A percentile compares a stretch with the other conserved stretches of the same genome.
These are phyloP conservation scores for Tragelaphus strepsiceros DNA, from an alignment of 2,113 vertebrate genomes.

Conservation along the genomic window DNA sequence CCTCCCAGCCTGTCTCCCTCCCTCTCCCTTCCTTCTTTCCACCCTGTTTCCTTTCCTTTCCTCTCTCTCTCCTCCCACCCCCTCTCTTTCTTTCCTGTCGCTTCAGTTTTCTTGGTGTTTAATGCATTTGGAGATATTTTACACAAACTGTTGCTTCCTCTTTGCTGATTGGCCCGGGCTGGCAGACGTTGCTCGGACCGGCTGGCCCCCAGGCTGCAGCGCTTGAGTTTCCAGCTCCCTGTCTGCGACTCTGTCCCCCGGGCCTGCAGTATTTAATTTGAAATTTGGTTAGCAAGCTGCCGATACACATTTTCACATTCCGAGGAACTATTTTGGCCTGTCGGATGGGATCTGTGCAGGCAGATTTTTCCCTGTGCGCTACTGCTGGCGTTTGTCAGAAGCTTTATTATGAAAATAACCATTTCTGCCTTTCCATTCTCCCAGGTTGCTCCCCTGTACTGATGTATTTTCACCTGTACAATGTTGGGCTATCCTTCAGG, in stretches of 20 bases:
- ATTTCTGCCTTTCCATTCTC: not conserved
- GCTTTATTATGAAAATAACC: not conserved
- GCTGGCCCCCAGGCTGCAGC: not conserved
- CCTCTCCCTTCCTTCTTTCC: too few species aligned
- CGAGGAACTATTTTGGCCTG: not conserved
- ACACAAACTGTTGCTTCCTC: not conserved
- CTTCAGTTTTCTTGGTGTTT: not conserved
- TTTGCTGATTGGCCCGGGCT: not conserved
- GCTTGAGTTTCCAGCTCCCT: not conserved
- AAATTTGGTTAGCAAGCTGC: not conserved
- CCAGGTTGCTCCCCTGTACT: not conserved
- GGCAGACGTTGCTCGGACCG: not conserved
- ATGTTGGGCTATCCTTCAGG: not conserved
- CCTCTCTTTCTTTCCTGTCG: too few species aligned
- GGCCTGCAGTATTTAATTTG: not conserved
- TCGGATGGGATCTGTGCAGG: not conserved
- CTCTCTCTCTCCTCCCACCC: not conserved
- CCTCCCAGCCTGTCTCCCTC: too few species aligned
- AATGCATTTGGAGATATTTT: not conserved
- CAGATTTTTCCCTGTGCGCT: not conserved
- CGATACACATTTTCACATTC: not conserved
- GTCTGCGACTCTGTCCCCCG: accelerated
- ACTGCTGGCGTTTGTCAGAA: not conserved
- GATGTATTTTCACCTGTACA: not conserved
- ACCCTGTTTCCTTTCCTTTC: not conserved